Conservation (phyloP, 2,113 vertebrate genomes). For the Oncorhynchus keta region DNA sequence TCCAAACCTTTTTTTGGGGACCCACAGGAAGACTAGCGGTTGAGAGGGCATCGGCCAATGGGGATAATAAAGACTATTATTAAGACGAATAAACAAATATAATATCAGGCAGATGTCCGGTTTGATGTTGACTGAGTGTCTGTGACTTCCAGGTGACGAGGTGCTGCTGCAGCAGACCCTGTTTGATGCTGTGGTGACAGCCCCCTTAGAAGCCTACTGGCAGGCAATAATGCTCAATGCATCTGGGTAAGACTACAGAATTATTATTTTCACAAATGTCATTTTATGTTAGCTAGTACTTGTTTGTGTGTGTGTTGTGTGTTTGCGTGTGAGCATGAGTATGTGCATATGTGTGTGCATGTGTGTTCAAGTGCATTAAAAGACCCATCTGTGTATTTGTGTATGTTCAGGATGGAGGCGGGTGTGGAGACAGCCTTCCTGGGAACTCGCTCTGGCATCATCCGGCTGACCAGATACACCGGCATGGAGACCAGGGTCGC, state of each 20-base stretch:
- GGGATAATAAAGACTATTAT: too few relatives aligned
- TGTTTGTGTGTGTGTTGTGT: too few relatives aligned
- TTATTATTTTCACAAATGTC: too few relatives aligned
- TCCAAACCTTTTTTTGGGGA: background rate
- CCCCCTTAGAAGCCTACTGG: conserved; percentile 96
- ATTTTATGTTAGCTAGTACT: too few relatives aligned
- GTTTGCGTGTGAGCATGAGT: too few relatives aligned
- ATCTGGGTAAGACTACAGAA: conserved; percentile 63
- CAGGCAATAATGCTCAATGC: conserved; percentile 83
- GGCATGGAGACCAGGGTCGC: conserved; percentile 83
- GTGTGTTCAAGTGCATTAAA: background rate
- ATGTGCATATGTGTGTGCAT: background rate
- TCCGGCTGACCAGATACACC: conserved; percentile 80
- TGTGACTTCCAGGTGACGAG: conserved; percentile 81
- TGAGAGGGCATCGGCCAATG: too few relatives aligned
- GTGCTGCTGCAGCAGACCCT: conserved; percentile 85
- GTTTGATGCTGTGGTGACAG: conserved; percentile 92
- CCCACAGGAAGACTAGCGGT: background rate
- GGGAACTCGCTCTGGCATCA: conserved; percentile 88
- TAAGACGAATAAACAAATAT: too few relatives aligned
- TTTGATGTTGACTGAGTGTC: background rate
- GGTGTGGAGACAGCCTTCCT: conserved; percentile 87
- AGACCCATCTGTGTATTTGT: background rate
- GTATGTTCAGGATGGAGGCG: conserved; percentile 68
- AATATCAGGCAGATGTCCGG: too few relatives aligned